Base-by-base conservation (phyloP, 2,797 vertebrate species). In the Enteromius thamalakanensis region DNA sequence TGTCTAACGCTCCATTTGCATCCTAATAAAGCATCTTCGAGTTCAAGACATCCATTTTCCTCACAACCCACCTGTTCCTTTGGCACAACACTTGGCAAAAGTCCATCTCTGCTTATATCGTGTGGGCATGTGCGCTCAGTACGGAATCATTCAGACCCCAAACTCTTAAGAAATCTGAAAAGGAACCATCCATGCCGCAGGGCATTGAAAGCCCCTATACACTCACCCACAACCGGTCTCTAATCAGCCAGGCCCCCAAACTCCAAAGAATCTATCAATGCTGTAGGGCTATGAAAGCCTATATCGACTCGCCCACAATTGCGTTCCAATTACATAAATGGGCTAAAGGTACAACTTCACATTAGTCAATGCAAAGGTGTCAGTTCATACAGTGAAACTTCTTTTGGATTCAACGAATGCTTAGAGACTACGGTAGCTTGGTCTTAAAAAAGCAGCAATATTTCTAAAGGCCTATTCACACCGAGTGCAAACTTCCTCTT, bases 1-100 rank as follows among this genome's bases (percentile, higher is more conserved):
- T 60, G 64, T 82, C 34, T 79, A 42, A 72, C 7, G 21, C 69
- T 72, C 51, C 12, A 37, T 80, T 72, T 58, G 74, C 45, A 75
- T 64, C 76, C 67, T 77, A 42, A 70, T 81, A 84, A 70, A 77
- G 64, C 65, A 68, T 76, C 72, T 85, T 40, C 60, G 17, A 60
- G 77, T 67, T 60, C 60, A 76, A 71, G 58, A 79, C 58, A 86
- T 84, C 70, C 68, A 83, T 53, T 87, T 87, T 65, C 84, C 86
- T 84, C 86, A 89, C 88, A 91, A 86, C 82, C 87, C 89, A 89
- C 84, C 86, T 85, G 88, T 91, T 93, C 91, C 94, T 95, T 95
- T 95, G 94, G 93, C 94, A 95, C 92, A 90, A 92, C 81, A 92
- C 89, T 90, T 90, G 60, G 85, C 76, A 88, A 87, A 87, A 65